phyloP scores from a whole-genome alignment of 2,888 invertebrate species.

The Lydus trimaculatus region DNA sequence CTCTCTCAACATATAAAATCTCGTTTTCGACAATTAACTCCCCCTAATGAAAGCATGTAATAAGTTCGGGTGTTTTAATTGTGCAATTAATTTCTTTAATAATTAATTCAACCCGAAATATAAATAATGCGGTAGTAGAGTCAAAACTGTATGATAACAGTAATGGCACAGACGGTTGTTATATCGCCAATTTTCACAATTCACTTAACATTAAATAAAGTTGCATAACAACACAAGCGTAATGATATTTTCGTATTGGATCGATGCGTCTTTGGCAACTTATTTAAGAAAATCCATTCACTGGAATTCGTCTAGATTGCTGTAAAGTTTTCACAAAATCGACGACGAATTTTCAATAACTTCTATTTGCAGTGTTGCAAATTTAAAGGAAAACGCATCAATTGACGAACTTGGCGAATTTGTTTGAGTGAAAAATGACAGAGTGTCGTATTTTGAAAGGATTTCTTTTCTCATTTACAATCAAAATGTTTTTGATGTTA shows the following conservation, averaged over 20 bases:
- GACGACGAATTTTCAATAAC: background rate
- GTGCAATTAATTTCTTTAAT: slow-evolving; percentile 18
- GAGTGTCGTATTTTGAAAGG: background rate
- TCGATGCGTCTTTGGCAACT: no score
- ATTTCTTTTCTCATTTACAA: no score
- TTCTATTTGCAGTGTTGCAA: background rate
- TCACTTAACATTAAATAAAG: background rate
- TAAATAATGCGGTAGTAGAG: background rate
- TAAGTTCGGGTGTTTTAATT: slow-evolving; percentile 9
- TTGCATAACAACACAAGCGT: background rate
- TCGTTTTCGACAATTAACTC: background rate
- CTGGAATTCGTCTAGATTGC: background rate
- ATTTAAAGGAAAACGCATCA: background rate
- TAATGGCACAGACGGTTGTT: background rate
- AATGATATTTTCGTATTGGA: background rate
- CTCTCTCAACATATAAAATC: background rate
- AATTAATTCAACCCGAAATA: slow-evolving; percentile 4
- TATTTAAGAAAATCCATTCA: background rate
- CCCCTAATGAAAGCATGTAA: background rate
- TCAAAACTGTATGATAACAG: background rate
- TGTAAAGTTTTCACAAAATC: background rate
- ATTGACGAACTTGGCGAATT: background rate
- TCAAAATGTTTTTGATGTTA: no score
- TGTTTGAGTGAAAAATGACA: background rate
- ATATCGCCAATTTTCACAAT: slow-evolving; percentile 6